phyloP scores from a whole-genome alignment of 2,113 vertebrate species.

The Sula dactylatra region DNA sequence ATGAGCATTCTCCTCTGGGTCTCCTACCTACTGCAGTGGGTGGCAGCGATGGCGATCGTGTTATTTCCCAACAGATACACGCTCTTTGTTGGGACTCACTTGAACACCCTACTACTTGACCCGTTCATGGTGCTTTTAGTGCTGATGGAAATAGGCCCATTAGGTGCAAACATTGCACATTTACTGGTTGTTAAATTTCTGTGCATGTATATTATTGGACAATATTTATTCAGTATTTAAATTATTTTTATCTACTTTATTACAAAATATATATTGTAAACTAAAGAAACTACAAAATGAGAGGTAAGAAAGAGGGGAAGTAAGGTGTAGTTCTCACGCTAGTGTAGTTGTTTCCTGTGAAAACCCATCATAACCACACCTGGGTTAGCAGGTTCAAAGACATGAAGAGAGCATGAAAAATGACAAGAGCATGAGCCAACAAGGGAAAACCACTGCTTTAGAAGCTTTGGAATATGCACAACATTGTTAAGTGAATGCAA shows the following conservation, averaged over 20 bases:
- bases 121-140: not conserved
- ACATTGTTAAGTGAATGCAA: not conserved
- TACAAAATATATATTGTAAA: not conserved
- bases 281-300: not conserved
- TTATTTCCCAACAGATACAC: not conserved
- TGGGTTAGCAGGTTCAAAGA: not conserved
- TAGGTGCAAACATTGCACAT: not conserved
- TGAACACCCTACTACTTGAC: not conserved
- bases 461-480: not conserved
- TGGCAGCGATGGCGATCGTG: accelerated
- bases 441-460: not conserved
- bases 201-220: not conserved
- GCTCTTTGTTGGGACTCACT: accelerated
- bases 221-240: not conserved
- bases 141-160: not conserved
- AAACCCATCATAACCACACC: not conserved
- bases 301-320: not conserved
- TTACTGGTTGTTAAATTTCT: not conserved
- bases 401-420: not conserved
- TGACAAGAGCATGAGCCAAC: not conserved
- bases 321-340: not conserved
- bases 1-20: not conserved
- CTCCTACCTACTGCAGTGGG: not conserved
- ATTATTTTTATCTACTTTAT: not conserved
- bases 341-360: not conserved